Evolutionary conservation across 1,140 invertebrate species (phyloP).

Genomic region (Drosophila erecta): DNA sequence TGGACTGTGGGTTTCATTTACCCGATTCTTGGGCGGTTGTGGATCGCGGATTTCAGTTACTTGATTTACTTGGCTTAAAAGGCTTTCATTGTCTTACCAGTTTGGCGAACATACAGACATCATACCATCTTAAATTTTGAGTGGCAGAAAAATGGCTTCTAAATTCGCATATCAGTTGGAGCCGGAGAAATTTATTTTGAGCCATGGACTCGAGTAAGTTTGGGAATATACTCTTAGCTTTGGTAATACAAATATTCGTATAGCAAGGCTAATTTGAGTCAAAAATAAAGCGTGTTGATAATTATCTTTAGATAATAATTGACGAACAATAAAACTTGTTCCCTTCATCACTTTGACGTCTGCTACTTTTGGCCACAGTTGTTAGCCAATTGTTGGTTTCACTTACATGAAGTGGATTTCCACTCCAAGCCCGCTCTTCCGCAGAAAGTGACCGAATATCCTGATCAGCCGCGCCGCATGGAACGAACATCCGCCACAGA

Average conservation of each 20-base stretch:
- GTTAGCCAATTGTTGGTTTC: neutral
- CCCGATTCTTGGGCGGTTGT: neutral
- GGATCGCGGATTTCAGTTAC: neutral
- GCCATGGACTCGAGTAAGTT: conserved; percentile 44
- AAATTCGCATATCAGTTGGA: conserved; percentile 71
- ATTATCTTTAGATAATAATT: neutral
- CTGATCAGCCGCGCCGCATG: conserved; percentile 11
- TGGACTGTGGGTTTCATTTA: neutral
- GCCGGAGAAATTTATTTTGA: conserved; percentile 46
- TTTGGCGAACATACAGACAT: conserved; percentile 14
- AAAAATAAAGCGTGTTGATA: neutral
- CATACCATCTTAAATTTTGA: neutral
- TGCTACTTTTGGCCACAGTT: neutral
- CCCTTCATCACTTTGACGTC: neutral
- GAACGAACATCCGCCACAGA: conserved; percentile 53
- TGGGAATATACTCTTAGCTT: neutral
- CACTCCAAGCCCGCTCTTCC: neutral
- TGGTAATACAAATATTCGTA: too few relatives aligned
- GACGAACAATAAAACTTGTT: neutral
- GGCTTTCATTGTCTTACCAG: conserved; percentile 14
- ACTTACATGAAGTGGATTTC: conserved; percentile 4
- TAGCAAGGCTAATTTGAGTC: too few relatives aligned
- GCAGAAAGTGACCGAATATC: neutral
- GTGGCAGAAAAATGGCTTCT: conserved; percentile 49
- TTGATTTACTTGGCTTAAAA: conserved; percentile 4